These are phyloP conservation scores for Notocelia uddmanniana DNA, from an alignment of 2,888 invertebrate genomes.

Conservation along the genomic window DNA sequence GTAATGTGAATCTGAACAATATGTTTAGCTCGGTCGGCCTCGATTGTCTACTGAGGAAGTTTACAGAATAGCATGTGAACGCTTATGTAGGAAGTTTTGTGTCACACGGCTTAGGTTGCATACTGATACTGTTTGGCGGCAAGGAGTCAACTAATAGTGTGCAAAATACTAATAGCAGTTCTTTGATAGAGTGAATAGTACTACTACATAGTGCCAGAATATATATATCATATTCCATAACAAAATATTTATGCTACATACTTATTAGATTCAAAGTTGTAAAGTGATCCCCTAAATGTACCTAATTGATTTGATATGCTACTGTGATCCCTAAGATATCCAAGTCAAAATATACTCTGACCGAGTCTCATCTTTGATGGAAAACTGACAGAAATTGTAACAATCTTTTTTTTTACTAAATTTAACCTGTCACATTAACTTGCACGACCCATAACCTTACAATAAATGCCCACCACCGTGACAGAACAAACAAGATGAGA, in stretches of 20 bases:
- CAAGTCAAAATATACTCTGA: neutral
- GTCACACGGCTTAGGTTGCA: slow-evolving; percentile 48
- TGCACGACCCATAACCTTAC: slow-evolving; percentile 53
- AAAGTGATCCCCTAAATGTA: slow-evolving; percentile 12
- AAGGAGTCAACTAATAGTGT: slow-evolving; percentile 53
- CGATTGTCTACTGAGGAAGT: slow-evolving; percentile 48
- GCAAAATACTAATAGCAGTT: slow-evolving; percentile 54
- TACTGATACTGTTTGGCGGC: slow-evolving; percentile 47
- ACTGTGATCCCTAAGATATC: slow-evolving; percentile 18
- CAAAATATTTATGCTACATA: slow-evolving; percentile 50
- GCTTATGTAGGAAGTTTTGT: slow-evolving; percentile 50
- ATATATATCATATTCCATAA: slow-evolving; percentile 57
- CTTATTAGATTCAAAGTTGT: slow-evolving; percentile 45
- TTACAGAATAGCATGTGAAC: slow-evolving; percentile 47
- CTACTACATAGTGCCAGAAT: slow-evolving; percentile 64
- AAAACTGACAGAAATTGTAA: neutral
- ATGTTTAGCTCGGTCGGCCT: slow-evolving; percentile 52
- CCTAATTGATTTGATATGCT: neutral
- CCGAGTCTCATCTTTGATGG: slow-evolving; percentile 17
- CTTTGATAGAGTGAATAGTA: slow-evolving; percentile 44
- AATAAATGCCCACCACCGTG: slow-evolving; percentile 57
- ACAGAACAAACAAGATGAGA: slow-evolving; percentile 66
- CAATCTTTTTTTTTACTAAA: neutral
- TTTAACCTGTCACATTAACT: slow-evolving; percentile 8
- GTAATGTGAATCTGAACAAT: neutral